Evolutionary conservation across 2,113 vertebrate genomes (phyloP), one percentile per base, ranked within the genome.

Genomic region (Dasyprocta punctata): DNA sequence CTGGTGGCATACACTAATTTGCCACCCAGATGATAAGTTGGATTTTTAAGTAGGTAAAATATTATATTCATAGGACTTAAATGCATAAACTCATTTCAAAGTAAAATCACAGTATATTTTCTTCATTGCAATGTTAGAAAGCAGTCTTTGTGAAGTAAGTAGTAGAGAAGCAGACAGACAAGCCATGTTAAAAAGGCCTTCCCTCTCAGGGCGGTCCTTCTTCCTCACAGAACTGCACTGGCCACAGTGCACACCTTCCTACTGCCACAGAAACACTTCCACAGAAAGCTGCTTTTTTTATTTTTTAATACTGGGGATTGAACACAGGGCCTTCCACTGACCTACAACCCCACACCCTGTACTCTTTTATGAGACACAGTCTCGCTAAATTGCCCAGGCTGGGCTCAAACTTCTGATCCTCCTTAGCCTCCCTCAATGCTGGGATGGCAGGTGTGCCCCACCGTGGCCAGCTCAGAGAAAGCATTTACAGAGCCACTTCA

Each of bases 111-210:
- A 69, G 26, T 22, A 26, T 24, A 69, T 83, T 60, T 52, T 81
- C 83, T 89, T 92, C 49, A 91, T 0, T 89, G 87, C 56, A 89
- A 82, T 71, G 9, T 69, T 73, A 91, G 47, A 90, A 92, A 89
- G 20, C 36, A 17, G 54, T 47, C 78, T 80, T 82, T 77, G 26
- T 77, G 44, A 87, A 83, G 56, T n/a, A 56, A 49, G 7, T 1
- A 30, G 61, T 73, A 73, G n/a, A 86, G 4, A 47, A 69, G 52
- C 71, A 77, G 17, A 81, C 65, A 90, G 33, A 80, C 26, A 87
- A 67, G 60, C 14, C 8, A 52, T 7, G 8, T 5, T 41, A 17
- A 78, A 41, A 82, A 38, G 24, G n/a, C n/a, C 60, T 58, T 13
- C 17, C 28, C 38, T 60, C 22, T 26, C 3, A 33, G 5, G 86